Base-by-base conservation (phyloP, 2,888 invertebrate species). In the Margaritifera margaritifera region DNA sequence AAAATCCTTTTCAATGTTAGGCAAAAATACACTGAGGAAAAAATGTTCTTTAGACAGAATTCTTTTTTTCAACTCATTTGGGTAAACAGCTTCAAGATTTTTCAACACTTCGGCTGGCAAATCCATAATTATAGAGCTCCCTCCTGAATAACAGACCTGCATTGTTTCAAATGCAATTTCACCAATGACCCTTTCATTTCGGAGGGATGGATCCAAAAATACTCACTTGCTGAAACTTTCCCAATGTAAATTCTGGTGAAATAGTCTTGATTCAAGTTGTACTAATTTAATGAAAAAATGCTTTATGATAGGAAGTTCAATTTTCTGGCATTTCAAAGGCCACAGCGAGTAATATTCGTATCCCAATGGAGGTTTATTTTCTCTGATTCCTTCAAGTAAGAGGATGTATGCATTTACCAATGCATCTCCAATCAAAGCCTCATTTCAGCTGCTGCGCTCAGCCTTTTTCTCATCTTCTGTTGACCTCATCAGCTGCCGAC, bases 381-480 rank as follows among this genome's bases (percentile, higher is more conserved):
- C 27, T 2, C 53, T 25, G 22, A 64, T 3, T 15, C 55, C 59
- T 60, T 24, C 1, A 72, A 87, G 5, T 81, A 74, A 2, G 24
- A 67, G 24, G 0, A 78, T 64, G 55, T 75, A 72, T 53, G 77
- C 75, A 42, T 67, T 73, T 6, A 69, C 69, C 19, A 73, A 42
- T 22, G 77, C 66, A 69, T 77, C 78, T 25, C 55, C 24, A 58
- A 79, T 59, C 20, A 80, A 51, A 55, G 57, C 66, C 53, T 69
- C 60, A 64, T 80, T 80, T 78, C 80, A 80, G 15, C 56, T 31
- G 50, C 57, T 62, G 55, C 58, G 58, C n/a, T 57, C 31, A n/a
- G 50, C 57, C 15, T 24, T 55, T 68, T 83, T 86, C 74, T 87
- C 87, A 71, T 88, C 87, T 52, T 79, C 80, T 11, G 84, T 83